These are phyloP conservation scores for Reinhardtius hippoglossoides DNA, from an alignment of 2,113 vertebrate species.

Conservation along the genomic window DNA sequence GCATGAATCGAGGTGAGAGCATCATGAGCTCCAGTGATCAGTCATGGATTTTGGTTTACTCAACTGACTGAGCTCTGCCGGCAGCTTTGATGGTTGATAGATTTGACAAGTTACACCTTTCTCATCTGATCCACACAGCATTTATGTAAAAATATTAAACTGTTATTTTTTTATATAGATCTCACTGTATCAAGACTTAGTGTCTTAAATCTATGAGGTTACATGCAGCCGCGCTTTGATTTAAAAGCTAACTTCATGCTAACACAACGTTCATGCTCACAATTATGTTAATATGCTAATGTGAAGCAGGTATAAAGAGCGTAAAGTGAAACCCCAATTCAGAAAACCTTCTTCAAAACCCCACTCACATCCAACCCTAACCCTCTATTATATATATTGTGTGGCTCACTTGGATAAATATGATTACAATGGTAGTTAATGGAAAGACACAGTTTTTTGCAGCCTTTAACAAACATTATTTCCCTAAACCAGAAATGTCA, in stretches of 20 bases:
- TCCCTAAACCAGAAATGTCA: too few relatives aligned
- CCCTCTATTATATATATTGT: too few relatives aligned
- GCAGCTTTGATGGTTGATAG: conserved; percentile 10
- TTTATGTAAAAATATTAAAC: background rate
- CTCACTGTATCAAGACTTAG: background rate
- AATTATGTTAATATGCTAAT: too few relatives aligned
- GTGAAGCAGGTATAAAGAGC: too few relatives aligned
- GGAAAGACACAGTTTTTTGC: too few relatives aligned
- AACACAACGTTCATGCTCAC: too few relatives aligned
- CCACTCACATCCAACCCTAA: too few relatives aligned
- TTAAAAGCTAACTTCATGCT: background rate
- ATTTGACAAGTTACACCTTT: background rate
- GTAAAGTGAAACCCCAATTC: too few relatives aligned
- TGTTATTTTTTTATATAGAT: background rate
- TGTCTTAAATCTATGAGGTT: background rate
- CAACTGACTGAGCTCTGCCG: conserved; percentile 22
- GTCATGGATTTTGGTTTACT: conserved; percentile 26
- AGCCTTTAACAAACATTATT: too few relatives aligned
- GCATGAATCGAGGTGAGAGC: conserved; percentile 29
- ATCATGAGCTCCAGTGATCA: conserved; percentile 26
- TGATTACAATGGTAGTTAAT: too few relatives aligned
- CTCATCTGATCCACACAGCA: background rate
- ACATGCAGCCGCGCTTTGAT: background rate
- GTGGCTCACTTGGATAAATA: too few relatives aligned
- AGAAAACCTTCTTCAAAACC: too few relatives aligned